Base-by-base conservation (phyloP, 2,888 invertebrate species). In the Amiota communis region DNA sequence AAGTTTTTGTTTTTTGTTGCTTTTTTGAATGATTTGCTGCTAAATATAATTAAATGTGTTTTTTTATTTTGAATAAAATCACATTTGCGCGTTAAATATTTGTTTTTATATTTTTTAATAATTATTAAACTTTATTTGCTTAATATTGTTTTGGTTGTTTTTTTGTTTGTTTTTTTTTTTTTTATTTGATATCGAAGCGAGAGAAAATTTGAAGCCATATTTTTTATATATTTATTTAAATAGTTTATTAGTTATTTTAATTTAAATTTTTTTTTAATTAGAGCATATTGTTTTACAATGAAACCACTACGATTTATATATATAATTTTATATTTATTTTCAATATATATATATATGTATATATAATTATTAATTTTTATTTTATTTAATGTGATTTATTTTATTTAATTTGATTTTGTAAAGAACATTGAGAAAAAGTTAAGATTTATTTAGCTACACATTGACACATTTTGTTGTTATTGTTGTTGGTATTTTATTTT, bases 41-140 rank as follows among this genome's bases (percentile, higher is more conserved):
- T 69, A 68, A 63, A 46, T 59, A 69, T 71, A 73, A 74, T 72
- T 76, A 76, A 76, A 84, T 83, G 81, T 86, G 86, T 81, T 81
- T 85, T 85, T 86, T 86, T 87, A 87, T 86, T 87, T 86, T 85
- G 82, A 86, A 86, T 86, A 86, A 86, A 86, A 86, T 86, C 86
- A 86, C 86, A 86, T 87, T 86, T 86, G 85, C 84, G 87, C 87
- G 78, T 67, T 48, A 23, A 72, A 36, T 51, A 48, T 74, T 74
- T 74, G 11, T 13, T 9, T 36, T 69, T 71, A 48, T 59, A 63
- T 36, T 63, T 69, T 76, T 74, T 47, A 48, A 48, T 65, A 48
- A 36, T 57, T 67, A 68, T 71, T 63, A 13, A 23, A 36, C 46
- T 20, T 71, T 63, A n/a, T 67, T 67, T 67, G 36, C 65, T 36